Base-by-base conservation (phyloP, 1,140 invertebrate species). In the Drosophila virilis region DNA sequence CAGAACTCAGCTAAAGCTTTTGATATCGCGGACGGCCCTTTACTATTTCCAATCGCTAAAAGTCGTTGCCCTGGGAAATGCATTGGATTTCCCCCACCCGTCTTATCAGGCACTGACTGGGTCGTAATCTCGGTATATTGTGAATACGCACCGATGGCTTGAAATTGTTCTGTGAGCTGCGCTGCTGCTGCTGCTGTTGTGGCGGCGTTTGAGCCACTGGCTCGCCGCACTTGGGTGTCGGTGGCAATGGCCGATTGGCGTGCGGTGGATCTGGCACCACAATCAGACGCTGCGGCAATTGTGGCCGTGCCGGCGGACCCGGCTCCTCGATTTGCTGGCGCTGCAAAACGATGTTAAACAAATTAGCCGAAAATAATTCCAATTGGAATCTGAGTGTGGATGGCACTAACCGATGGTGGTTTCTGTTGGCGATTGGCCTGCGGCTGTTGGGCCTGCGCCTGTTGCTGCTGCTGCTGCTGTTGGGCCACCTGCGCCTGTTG, bases 231-330 rank as follows among this genome's bases (percentile, higher is more conserved):
- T 92, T 92, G 12, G 97, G 97, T 66, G 97, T 97, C 15, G 97
- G 97, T 48, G 97, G 97, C 77, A 98, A 94, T 60, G 97, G 97
- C 79, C 97, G 95, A 78, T 92, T 92, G 77, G 92, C 92, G 74
- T 92, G 91, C 86, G 93, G 93, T 74, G 94, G 95, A 91, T 95
- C 95, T 58, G 95, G 95, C 78, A 95, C 95, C 93, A 96, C 96
- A 91, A 97, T 97, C 80, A 98, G 94, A 93, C 97, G 95, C 92
- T 97, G 97, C 78, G 97, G 97, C 92, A 98, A 95, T 52, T 97
- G 95, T 54, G 97, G 97, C 91, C 97, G 93, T 54, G 96, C 95
- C 42, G 97, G 97, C 72, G 96, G 96, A 57, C 96, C 96, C 45
- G 96, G 96, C 90, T 97, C 96, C 91, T 95, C 94, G 73, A 96